Evolutionary conservation across 30 jellyfish, hydroid and myxozoan species (phyloP), one percentile per base, ranked within the genome.

Genomic region (Aurelia sp.): DNA sequence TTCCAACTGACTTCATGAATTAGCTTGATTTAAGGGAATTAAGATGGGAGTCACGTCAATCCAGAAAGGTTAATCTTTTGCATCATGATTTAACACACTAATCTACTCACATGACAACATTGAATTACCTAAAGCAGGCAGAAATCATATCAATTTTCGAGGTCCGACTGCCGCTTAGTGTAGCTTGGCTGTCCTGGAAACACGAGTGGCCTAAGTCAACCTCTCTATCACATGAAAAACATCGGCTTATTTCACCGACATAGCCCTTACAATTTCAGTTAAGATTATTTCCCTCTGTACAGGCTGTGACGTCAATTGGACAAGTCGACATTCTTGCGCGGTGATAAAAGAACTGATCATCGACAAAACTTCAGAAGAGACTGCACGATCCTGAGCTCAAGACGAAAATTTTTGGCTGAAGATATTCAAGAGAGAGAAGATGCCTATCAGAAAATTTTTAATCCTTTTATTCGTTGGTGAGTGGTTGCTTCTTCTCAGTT

Each of bases 221-320:
- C 62, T 58, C 76, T 18, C n/a, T 21, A 22, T 19, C 63, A 53
- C 75, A 47, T 17, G 20, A 30, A 74, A 44, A 44, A 44, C 51
- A 76, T 74, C 86, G 76, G 85, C 72, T 23, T 23, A n/a, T 74
- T 23, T 33, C 17, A 19, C 65, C 86, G 55, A 44, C 55, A 44
- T 44, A 44, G 55, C 16, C 55, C 60, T 57, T 59, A 21, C 66
- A 66, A 66, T 33, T 51, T n/a, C 57, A 31, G 76, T 66, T 17
- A 33, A 53, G 58, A 79, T 64, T 48, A 51, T 63, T 65, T 66
- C 27, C 78, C 50, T 55, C 71, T 33, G 31, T 69, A n/a, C 79
- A 82, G 91, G 79, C 62, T 71, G 91, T 82, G 91, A 82, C 91
- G 91, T 82, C 91, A 82, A 82, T 82, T 60, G 79, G 77, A 62